Conservation (phyloP, 2,797 vertebrate genomes). For the Micropoecilia bifurca region DNA sequence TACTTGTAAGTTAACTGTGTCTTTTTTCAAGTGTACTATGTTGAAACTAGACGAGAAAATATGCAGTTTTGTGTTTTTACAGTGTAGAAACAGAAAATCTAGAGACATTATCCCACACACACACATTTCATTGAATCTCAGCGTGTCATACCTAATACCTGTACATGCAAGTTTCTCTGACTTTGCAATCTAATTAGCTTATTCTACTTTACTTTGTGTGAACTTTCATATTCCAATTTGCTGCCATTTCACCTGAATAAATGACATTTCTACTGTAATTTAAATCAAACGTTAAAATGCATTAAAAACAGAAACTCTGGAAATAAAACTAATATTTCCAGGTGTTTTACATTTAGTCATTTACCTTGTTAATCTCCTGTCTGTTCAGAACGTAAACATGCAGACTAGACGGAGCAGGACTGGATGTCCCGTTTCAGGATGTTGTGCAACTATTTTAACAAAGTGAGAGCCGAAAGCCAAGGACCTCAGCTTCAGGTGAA, state of each 20-base stretch:
- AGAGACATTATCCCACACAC: background rate
- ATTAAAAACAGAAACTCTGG: background rate
- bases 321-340: background rate
- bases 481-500: constrained; percentile 1
- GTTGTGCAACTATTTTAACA: background rate
- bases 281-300: no score
- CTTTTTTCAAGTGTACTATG: no score
- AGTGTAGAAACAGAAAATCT: background rate
- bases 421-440: background rate
- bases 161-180: background rate
- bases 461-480: background rate
- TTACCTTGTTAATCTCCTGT: background rate
- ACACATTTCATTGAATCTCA: background rate
- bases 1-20: no score
- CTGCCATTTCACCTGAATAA: no score
- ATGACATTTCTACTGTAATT: no score
- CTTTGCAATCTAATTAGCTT: background rate
- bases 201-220: background rate
- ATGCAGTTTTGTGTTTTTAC: no score
- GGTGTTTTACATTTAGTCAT: background rate
- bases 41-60: no score
- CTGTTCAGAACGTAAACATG: no score
- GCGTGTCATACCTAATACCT: background rate
- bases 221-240: no score
- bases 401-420: background rate